Conservation (phyloP, 2,888 invertebrate genomes). For the Phymatocera aterrima region DNA sequence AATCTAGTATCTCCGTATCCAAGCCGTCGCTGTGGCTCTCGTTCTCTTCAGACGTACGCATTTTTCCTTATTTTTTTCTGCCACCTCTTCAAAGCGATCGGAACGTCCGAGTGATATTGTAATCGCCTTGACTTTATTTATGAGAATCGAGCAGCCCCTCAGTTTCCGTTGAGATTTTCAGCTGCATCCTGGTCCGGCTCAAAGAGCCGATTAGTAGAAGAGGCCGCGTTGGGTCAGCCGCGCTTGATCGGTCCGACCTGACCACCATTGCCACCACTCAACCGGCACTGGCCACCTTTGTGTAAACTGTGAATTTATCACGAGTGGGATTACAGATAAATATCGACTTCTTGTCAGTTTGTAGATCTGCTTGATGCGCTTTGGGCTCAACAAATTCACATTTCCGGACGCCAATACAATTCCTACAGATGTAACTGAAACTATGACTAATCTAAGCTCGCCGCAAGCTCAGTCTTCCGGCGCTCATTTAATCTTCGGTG, state of each 20-base stretch:
- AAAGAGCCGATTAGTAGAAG: conserved; percentile 2
- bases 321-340: neutral
- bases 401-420: no score
- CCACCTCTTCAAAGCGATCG: neutral
- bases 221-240: conserved; percentile 16
- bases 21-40: neutral
- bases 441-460: no score
- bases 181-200: neutral
- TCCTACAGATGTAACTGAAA: no score
- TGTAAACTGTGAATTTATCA: neutral
- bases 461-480: no score
- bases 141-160: neutral
- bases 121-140: neutral
- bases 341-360: neutral
- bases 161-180: neutral
- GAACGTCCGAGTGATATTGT: neutral
- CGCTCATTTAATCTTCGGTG: neutral
- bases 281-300: neutral
- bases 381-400: no score
- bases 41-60: neutral
- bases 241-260: conserved; percentile 28
- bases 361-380: neutral
- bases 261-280: conserved; percentile 6
- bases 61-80: neutral
- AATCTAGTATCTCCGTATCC: neutral